phyloP scores from a whole-genome alignment of 1,140 invertebrate genomes.

The Apis dorsata region DNA sequence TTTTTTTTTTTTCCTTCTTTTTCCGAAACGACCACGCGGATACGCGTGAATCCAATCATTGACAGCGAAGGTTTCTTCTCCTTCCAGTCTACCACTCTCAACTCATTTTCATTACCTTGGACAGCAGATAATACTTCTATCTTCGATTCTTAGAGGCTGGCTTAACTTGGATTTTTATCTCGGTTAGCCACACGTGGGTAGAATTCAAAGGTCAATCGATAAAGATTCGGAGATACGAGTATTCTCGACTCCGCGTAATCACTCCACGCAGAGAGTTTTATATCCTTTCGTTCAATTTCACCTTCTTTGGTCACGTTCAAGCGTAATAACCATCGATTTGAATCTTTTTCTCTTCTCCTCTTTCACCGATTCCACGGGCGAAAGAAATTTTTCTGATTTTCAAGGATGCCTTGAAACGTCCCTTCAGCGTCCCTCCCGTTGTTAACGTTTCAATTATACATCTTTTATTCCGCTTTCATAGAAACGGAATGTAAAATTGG shows the following conservation, averaged over 20 bases:
- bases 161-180: neutral
- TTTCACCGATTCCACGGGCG: neutral
- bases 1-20: too few species aligned
- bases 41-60: too few species aligned
- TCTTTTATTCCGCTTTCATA: too few species aligned
- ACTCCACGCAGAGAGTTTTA: neutral
- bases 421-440: too few species aligned
- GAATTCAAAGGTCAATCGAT: conserved; percentile 48
- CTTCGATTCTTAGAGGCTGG: too few species aligned
- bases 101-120: conserved; percentile 32
- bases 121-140: neutral
- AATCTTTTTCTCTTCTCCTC: neutral
- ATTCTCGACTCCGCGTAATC: conserved; percentile 17
- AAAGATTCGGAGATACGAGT: conserved; percentile 24
- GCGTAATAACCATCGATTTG: too few species aligned
- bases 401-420: too few species aligned
- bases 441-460: too few species aligned
- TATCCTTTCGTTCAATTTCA: conserved; percentile 13
- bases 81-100: too few species aligned
- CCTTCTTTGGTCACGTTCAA: neutral
- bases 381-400: too few species aligned
- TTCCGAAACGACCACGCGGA: neutral
- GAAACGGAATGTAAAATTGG: neutral
- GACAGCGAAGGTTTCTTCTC: too few species aligned
- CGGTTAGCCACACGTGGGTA: neutral